Percentiles rank a stretch among this genome's conserved stretches.
Conservation (phyloP, 23 tunicate genomes). For the Phallusia fumigata region DNA sequence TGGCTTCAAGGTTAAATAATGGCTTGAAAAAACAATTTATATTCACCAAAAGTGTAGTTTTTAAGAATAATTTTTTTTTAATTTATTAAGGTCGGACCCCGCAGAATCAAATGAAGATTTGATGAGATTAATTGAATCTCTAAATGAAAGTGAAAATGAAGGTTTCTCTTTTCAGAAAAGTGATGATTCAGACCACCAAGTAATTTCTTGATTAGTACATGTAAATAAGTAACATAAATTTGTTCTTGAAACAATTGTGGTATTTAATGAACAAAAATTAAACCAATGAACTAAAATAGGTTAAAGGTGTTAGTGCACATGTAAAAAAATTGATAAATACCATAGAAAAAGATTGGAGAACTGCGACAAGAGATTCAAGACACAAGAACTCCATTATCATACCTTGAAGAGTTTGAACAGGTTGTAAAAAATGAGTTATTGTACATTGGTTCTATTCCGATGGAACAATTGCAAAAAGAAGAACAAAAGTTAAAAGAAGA, state of each 20-base stretch:
- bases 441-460: constrained; percentile 67
- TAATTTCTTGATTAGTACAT: background rate
- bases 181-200: constrained; percentile 16
- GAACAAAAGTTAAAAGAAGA: constrained; percentile 68
- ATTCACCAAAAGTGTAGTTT: background rate
- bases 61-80: background rate
- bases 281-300: no score
- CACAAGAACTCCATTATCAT: constrained; percentile 24
- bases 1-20: background rate
- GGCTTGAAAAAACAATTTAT: background rate
- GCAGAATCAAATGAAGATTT: constrained; percentile 53
- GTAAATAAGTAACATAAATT: background rate
- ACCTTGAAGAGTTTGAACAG: constrained; percentile 86
- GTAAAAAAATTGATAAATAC: background rate
- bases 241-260: no score
- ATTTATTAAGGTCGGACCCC: constrained; percentile 59
- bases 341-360: constrained; percentile 24
- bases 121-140: constrained; percentile 21
- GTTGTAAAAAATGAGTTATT: constrained; percentile 69
- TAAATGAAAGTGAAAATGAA: constrained; percentile 45
- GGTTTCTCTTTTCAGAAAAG: constrained; percentile 13
- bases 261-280: no score
- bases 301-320: no score
- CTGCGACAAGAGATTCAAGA: constrained; percentile 66
- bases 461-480: constrained; percentile 45